A percentile compares a stretch with the other conserved stretches of the same genome.
Evolutionary conservation across 2,888 invertebrate species (phyloP).

Genomic region (Anagyrus pseudococci): DNA sequence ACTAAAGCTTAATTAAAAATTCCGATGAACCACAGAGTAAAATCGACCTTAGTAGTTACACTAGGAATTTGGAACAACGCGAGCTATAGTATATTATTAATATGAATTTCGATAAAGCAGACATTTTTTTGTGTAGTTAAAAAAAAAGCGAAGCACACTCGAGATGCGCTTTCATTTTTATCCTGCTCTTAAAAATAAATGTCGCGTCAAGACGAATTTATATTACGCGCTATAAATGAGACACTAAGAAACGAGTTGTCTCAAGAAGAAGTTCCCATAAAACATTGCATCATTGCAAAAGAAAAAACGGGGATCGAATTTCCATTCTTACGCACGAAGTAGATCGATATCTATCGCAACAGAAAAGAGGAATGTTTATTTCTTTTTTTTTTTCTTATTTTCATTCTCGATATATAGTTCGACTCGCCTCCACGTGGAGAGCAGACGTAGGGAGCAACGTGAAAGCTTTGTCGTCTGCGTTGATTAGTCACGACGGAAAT

Average conservation of each 20-base stretch:
- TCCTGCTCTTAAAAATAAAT: neutral
- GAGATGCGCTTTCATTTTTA: no score
- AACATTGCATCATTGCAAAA: no score
- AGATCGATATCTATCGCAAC: constrained; percentile 11
- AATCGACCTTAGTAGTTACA: no score
- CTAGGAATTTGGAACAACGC: neutral
- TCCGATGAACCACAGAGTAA: no score
- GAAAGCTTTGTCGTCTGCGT: neutral
- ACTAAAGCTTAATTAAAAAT: no score
- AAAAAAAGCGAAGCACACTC: neutral
- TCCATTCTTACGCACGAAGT: neutral
- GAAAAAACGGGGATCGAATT: neutral
- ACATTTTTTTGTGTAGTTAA: no score
- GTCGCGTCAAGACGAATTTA: no score
- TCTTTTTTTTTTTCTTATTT: neutral
- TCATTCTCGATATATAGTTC: neutral
- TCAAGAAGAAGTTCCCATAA: no score
- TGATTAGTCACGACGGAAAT: neutral
- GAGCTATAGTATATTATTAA: neutral
- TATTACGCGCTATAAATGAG: no score
- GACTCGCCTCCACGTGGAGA: neutral
- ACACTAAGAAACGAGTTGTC: no score
- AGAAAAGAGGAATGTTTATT: constrained; percentile 10
- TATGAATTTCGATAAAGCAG: neutral
- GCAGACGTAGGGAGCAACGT: neutral